These are phyloP conservation scores for Caenorhabditis sp. DNA, from an alignment of 2,888 invertebrate species.

Conservation along the genomic window DNA sequence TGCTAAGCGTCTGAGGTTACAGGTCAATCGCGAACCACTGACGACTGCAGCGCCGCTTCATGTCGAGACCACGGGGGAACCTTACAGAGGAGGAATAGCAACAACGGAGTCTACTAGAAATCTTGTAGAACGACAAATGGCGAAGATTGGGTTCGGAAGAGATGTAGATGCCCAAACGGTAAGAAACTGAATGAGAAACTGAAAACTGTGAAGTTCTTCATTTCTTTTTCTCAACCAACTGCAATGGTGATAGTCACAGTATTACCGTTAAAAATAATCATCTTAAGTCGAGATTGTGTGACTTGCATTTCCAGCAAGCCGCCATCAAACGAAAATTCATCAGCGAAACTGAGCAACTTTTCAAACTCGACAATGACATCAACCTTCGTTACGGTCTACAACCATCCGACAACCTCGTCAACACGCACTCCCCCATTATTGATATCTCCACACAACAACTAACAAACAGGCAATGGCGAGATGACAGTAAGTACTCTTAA, in stretches of 20 bases:
- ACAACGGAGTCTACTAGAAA: slow-evolving; percentile 35
- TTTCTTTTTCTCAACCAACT: too few relatives aligned
- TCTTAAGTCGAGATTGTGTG: too few relatives aligned
- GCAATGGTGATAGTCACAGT: too few relatives aligned
- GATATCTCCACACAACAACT: slow-evolving; percentile 64
- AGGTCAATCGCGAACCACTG: slow-evolving; percentile 45
- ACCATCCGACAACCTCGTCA: slow-evolving; percentile 42
- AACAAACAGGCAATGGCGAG: slow-evolving; percentile 47
- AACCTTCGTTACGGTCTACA: slow-evolving; percentile 45
- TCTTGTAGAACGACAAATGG: slow-evolving; percentile 64
- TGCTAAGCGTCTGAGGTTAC: slow-evolving; percentile 13
- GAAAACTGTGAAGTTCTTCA: too few relatives aligned
- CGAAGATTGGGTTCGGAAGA: slow-evolving; percentile 50
- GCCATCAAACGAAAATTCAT: slow-evolving; percentile 52
- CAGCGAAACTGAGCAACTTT: slow-evolving; percentile 62
- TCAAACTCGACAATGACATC: slow-evolving; percentile 57
- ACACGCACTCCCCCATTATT: slow-evolving; percentile 46
- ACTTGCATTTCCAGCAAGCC: slow-evolving; percentile 53
- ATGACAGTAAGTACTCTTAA: slow-evolving; percentile 58
- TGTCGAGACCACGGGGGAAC: slow-evolving; percentile 14
- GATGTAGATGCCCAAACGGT: slow-evolving; percentile 46
- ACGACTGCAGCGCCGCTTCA: background rate
- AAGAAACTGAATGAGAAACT: background rate
- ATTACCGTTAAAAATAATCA: too few relatives aligned
- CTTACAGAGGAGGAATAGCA: slow-evolving; percentile 10